Conservation (phyloP, 1,140 invertebrate species). For the Aphelinus certus region DNA sequence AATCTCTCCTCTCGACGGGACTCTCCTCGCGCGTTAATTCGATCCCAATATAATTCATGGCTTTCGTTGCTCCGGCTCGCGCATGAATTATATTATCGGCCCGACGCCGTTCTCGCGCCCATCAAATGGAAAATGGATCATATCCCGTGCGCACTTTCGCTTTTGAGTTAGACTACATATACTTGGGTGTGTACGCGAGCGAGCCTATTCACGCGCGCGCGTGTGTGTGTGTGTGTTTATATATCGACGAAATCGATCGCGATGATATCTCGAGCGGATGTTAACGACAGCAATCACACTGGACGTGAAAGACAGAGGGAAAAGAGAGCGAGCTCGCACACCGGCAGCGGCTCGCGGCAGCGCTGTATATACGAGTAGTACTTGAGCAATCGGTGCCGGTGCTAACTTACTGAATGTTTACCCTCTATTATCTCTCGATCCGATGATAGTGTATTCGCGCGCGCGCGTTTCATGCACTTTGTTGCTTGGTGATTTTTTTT, state of each 20-base stretch:
- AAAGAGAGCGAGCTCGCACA: too few relatives aligned
- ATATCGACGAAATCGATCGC: slow-evolving; percentile 14
- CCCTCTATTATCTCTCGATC: not conserved
- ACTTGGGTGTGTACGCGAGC: too few relatives aligned
- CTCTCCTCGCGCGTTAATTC: not conserved
- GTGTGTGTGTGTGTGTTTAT: not conserved
- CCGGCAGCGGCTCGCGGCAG: too few relatives aligned
- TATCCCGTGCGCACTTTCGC: slow-evolving; percentile 26
- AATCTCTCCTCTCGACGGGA: too few relatives aligned
- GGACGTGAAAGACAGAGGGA: too few relatives aligned
- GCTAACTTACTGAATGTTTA: too few relatives aligned
- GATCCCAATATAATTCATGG: not conserved
- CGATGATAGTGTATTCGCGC: slow-evolving; percentile 4
- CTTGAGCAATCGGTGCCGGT: too few relatives aligned
- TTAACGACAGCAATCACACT: slow-evolving; percentile 11
- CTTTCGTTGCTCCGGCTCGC: not conserved
- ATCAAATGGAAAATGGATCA: slow-evolving; percentile 19
- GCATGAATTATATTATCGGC: slow-evolving; percentile 15
- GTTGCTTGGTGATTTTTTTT: too few relatives aligned
- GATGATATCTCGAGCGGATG: slow-evolving; percentile 24
- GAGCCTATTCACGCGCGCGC: not conserved
- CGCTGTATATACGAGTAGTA: too few relatives aligned
- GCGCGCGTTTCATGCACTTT: not conserved
- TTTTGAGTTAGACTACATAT: not conserved
- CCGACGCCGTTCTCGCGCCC: slow-evolving; percentile 13